Base-by-base conservation (phyloP, 2,888 invertebrate species). In the Aphidoletes aphidimyza region DNA sequence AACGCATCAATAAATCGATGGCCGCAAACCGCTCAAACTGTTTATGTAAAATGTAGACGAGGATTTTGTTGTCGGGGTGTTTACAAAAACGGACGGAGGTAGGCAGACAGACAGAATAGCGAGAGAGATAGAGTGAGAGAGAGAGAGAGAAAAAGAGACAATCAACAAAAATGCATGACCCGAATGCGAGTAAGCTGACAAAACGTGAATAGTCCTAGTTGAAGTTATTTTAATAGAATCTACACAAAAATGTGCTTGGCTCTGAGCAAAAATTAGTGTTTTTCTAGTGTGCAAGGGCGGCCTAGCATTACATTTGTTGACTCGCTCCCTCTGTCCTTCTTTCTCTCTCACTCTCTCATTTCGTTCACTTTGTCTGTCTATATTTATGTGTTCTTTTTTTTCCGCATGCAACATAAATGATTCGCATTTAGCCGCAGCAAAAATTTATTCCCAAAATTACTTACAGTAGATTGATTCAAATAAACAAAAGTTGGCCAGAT, bases 1-100 rank as follows among this genome's bases (percentile, higher is more conserved):
- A 36, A 81, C 81, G 83, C 83, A 83, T 36, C 83, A 83, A 49
- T 83, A 83, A 83, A 45, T 47, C 45, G 47, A 84, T 34, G 69
- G 69, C 69, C 69, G 26, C 34, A 69, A 69, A 69, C 34, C 14
- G 36, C 30, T 34, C 22, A 47, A 37, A 78, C 59, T 39, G 37
- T 59, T 59, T 30, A 30, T 34, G 69, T 17, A 30, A 30, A 30
- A 69, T 69, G 69, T 30, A 69, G 69, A 69, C 30, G 69, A 30
- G 69, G 69, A 69, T 69, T n/a, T n/a, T n/a, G n/a, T n/a, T n/a
- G n/a, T n/a, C n/a, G n/a, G n/a, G n/a, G n/a, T n/a, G n/a, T n/a
- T n/a, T n/a, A n/a, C n/a, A n/a, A n/a, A n/a, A n/a, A n/a, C n/a
- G n/a, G n/a, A n/a, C n/a, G n/a, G n/a, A n/a, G n/a, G n/a, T n/a